Percentiles rank a stretch among this genome's conserved stretches.
Conservation (phyloP, 2,888 invertebrate genomes). For the Polymixis flavicincta region DNA sequence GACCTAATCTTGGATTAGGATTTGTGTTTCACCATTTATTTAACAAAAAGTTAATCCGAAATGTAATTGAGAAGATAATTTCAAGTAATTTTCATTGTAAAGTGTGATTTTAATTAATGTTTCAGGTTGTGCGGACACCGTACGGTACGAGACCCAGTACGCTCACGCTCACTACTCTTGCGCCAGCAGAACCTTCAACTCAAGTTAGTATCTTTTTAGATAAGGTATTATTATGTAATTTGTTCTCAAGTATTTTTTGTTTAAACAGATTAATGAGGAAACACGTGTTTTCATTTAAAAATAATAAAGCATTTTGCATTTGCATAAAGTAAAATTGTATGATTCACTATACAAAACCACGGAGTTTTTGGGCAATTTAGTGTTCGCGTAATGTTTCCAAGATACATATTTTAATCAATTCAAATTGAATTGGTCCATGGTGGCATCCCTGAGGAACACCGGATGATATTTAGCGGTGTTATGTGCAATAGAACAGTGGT, state of each 20-base stretch:
- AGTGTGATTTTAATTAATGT: constrained; percentile 39
- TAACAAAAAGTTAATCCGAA: constrained; percentile 23
- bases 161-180: constrained; percentile 84
- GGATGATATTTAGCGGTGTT: constrained; percentile 3
- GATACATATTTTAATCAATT: neutral
- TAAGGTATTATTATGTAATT: neutral
- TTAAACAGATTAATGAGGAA: neutral
- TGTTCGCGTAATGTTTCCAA: neutral
- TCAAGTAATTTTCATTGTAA: neutral
- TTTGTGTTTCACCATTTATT: constrained; percentile 37
- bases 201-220: constrained; percentile 65
- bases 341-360: neutral
- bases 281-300: neutral
- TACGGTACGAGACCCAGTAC: constrained; percentile 84
- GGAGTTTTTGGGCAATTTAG: neutral
- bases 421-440: neutral
- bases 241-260: neutral
- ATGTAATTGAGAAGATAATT: constrained; percentile 5
- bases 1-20: constrained; percentile 82
- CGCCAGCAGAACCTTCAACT: constrained; percentile 77
- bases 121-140: constrained; percentile 84
- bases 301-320: neutral
- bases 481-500: constrained; percentile 13
- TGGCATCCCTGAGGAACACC: constrained; percentile 7
- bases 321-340: neutral